phyloP scores from a whole-genome alignment of 2,797 vertebrate species.

The Orientallactaga sibirica region DNA sequence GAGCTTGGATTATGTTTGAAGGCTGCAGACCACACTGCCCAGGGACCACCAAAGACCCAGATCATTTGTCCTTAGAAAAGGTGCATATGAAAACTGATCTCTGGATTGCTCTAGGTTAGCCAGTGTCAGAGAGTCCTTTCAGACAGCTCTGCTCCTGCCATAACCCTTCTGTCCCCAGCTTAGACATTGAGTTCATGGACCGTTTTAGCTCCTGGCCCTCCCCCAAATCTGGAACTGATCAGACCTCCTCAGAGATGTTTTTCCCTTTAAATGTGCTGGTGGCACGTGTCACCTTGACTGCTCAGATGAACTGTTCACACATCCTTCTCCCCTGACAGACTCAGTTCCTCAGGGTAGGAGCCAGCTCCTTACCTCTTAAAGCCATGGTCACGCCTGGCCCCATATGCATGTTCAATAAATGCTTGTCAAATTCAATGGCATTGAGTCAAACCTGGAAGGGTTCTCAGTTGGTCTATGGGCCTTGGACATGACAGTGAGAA shows the following conservation, averaged over 20 bases:
- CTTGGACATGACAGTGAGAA: not conserved
- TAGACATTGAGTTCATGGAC: not conserved
- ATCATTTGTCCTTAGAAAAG: not conserved
- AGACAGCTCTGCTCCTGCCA: not conserved
- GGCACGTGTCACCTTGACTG: no score
- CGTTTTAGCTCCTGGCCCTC: not conserved
- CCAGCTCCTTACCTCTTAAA: not conserved
- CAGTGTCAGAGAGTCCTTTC: not conserved
- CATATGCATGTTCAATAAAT: not conserved
- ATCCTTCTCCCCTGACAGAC: not conserved
- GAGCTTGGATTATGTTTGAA: not conserved
- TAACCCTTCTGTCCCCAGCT: not conserved
- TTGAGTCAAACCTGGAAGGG: not conserved
- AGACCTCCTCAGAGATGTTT: not conserved
- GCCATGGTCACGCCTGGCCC: not conserved
- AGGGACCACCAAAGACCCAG: not conserved
- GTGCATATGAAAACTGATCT: not conserved
- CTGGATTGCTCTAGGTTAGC: not conserved
- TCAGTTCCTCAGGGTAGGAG: not conserved
- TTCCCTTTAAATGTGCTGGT: not conserved
- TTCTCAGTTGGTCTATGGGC: fast-evolving
- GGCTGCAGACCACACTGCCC: not conserved
- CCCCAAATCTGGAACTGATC: not conserved
- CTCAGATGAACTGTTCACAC: not conserved
- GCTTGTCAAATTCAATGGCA: not conserved